Evolutionary conservation across 2,113 vertebrate species (phyloP).

Genomic region (Grammomys dolichurus): DNA sequence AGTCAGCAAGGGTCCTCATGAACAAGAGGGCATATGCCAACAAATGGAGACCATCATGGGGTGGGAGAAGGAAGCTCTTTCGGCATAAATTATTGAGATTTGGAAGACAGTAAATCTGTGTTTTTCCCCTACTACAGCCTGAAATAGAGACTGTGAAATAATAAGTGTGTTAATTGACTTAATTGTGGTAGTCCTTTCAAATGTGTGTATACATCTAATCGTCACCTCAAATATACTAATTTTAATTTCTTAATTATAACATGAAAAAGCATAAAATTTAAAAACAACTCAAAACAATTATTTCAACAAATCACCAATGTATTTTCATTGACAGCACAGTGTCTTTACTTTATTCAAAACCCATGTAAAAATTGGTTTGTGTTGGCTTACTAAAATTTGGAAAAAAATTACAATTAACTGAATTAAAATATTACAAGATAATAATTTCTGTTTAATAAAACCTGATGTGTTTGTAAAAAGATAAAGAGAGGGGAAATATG

Average conservation of each 20-base stretch:
- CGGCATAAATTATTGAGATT: not conserved
- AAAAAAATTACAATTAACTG: constrained; percentile 6
- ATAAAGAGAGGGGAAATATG: too few relatives aligned
- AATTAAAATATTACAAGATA: constrained; percentile 25
- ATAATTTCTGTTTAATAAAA: not conserved
- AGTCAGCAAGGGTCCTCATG: not conserved
- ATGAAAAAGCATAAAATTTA: not conserved
- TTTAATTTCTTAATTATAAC: not conserved
- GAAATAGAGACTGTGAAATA: not conserved
- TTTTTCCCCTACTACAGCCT: not conserved
- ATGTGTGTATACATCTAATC: too few relatives aligned
- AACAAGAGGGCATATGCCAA: not conserved
- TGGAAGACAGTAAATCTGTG: not conserved
- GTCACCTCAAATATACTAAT: not conserved
- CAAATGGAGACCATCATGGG: too few relatives aligned
- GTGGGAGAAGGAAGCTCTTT: not conserved
- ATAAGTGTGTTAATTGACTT: too few relatives aligned
- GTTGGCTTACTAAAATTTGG: constrained; percentile 46
- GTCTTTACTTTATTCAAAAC: constrained; percentile 40
- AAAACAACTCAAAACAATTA: constrained; percentile 10
- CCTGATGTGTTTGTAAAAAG: too few relatives aligned
- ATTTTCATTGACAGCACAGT: constrained; percentile 41
- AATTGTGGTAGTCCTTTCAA: not conserved
- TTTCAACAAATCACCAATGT: constrained; percentile 32
- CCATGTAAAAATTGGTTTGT: not conserved